Evolutionary conservation across 2,888 invertebrate species (phyloP).

Genomic region (Euzetes globulus): DNA sequence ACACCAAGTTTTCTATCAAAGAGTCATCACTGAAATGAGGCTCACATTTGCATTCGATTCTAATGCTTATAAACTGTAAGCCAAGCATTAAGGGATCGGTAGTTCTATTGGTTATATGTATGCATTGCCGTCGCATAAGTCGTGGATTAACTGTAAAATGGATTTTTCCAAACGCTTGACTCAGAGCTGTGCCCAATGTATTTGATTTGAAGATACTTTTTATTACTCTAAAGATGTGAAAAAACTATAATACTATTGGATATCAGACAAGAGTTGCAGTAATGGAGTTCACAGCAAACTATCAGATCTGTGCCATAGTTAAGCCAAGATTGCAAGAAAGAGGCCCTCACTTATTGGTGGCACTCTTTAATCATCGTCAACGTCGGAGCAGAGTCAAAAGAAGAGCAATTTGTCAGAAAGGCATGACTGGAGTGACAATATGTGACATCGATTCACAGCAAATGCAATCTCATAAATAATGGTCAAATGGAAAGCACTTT

Average conservation of each 20-base stretch:
- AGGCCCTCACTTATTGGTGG: background rate
- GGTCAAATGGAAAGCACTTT: conserved; percentile 9
- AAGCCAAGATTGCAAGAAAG: background rate
- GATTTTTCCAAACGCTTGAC: background rate
- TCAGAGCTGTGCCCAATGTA: background rate
- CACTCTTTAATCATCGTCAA: conserved; percentile 23
- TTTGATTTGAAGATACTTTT: conserved; percentile 15
- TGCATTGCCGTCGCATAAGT: conserved; percentile 12
- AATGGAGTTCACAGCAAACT: background rate
- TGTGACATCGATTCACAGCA: conserved; percentile 26
- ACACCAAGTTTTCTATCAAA: conserved; percentile 24
- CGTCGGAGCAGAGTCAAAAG: conserved; percentile 22
- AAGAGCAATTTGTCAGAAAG: conserved; percentile 25
- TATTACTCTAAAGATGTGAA: conserved; percentile 16
- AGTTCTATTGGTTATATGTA: background rate
- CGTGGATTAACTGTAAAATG: conserved; percentile 22
- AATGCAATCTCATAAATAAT: conserved; percentile 28
- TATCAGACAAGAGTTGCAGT: background rate
- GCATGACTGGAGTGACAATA: conserved; percentile 27
- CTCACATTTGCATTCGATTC: conserved; percentile 17
- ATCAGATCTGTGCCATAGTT: background rate
- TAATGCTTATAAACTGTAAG: conserved; percentile 19
- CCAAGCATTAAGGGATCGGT: conserved; percentile 13
- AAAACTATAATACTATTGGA: background rate
- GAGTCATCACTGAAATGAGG: conserved; percentile 20